These are phyloP conservation scores for Cantharis nigra DNA, from an alignment of 2,888 invertebrate species.

Conservation along the genomic window DNA sequence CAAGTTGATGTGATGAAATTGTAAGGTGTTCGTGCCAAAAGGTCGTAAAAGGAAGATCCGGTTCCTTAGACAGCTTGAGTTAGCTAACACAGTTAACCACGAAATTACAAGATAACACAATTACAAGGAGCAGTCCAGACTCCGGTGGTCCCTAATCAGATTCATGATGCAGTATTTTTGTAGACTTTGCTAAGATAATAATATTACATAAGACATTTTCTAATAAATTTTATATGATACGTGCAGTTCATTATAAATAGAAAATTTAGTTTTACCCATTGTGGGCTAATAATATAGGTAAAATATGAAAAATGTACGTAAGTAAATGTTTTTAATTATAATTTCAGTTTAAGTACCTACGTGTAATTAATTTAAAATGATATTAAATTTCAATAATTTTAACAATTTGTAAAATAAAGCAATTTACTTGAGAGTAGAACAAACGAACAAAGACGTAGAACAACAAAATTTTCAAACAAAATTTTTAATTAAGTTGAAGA, in stretches of 20 bases:
- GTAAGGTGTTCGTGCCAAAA: slow-evolving; percentile 27
- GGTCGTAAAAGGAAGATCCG: slow-evolving; percentile 26
- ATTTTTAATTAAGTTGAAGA: slow-evolving; percentile 49
- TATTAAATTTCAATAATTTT: background rate
- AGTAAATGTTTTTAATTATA: no score
- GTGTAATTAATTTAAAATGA: background rate
- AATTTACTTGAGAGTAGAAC: slow-evolving; percentile 40
- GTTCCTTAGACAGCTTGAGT: slow-evolving; percentile 34
- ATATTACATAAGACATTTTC: background rate
- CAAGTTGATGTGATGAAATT: slow-evolving; percentile 17
- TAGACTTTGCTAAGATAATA: slow-evolving; percentile 13
- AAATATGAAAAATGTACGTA: no score
- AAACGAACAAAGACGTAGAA: slow-evolving; percentile 42
- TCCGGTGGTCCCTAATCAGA: slow-evolving; percentile 17
- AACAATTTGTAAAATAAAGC: background rate
- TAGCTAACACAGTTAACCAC: slow-evolving; percentile 36
- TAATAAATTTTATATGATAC: background rate
- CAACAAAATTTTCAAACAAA: slow-evolving; percentile 47
- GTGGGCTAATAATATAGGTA: background rate
- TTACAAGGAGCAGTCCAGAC: slow-evolving; percentile 31
- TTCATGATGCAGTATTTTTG: slow-evolving; percentile 22
- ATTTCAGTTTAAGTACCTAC: background rate
- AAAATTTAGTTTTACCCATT: background rate
- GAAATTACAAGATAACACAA: slow-evolving; percentile 37
- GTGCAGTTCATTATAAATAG: background rate